These are phyloP conservation scores for Atta texana DNA, from an alignment of 1,140 invertebrate species.

Conservation along the genomic window DNA sequence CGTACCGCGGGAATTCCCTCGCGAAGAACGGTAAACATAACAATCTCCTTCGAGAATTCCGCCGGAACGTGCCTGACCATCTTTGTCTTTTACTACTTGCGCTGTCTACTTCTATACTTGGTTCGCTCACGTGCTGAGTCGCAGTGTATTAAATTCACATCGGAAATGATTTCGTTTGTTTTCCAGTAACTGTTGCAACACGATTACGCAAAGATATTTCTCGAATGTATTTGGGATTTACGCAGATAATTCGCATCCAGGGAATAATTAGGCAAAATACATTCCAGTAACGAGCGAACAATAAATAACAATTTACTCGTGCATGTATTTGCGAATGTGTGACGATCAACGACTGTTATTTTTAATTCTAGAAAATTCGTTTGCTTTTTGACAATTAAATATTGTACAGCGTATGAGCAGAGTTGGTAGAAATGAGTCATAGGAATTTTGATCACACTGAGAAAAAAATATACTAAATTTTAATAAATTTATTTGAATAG, in stretches of 20 bases:
- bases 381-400: neutral
- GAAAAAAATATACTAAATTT: too few species aligned
- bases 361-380: neutral
- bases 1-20: neutral
- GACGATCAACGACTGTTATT: neutral
- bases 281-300: neutral
- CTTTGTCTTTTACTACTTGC: neutral
- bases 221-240: constrained; percentile 15
- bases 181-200: neutral
- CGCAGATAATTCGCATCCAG: neutral
- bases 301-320: constrained; percentile 30
- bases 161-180: neutral
- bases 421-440: neutral
- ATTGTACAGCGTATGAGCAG: neutral
- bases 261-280: constrained; percentile 8
- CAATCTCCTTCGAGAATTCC: neutral
- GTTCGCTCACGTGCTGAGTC: neutral
- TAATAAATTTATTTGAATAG: too few species aligned
- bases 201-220: constrained; percentile 31
- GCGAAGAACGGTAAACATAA: neutral
- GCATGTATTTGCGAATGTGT: neutral
- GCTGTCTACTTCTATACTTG: neutral
- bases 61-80: neutral
- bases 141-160: constrained; percentile 12
- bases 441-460: neutral